phyloP scores from a whole-genome alignment of 37 sponge, comb jelly and placozoan species.

The Amphimedon queenslandica region DNA sequence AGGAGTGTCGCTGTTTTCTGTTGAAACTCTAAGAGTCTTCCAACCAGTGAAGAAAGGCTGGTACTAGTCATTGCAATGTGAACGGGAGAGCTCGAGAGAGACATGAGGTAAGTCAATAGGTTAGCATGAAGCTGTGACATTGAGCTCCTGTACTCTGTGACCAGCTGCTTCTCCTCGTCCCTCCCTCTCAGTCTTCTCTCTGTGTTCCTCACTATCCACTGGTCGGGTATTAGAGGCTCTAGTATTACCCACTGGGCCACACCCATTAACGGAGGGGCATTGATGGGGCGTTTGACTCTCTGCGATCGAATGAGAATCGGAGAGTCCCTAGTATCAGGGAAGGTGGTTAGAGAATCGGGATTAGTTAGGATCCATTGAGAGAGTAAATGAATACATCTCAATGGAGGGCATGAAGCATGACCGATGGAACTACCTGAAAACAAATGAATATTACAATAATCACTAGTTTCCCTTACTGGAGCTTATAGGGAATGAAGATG shows the following conservation, averaged over 20 bases:
- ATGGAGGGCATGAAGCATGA: conserved; percentile 14
- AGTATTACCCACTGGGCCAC: conserved; percentile 57
- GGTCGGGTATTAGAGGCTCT: conserved; percentile 21
- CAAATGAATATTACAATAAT: too few species aligned
- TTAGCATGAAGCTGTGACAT: conserved; percentile 40
- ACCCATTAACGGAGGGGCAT: conserved; percentile 33
- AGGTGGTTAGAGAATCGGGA: conserved; percentile 4
- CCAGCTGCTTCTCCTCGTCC: not conserved
- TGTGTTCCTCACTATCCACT: not conserved
- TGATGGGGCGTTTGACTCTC: not conserved
- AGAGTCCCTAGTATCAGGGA: not conserved
- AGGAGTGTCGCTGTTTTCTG: not conserved
- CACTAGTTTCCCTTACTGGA: too few species aligned
- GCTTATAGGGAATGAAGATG: too few species aligned
- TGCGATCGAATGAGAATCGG: not conserved
- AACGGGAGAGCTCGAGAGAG: conserved; percentile 1
- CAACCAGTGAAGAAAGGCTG: not conserved
- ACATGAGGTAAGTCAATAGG: conserved; percentile 26
- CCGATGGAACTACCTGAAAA: too few species aligned
- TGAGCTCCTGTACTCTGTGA: not conserved
- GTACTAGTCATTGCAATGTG: not conserved
- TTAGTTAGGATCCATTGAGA: conserved; percentile 43
- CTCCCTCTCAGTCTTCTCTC: not conserved
- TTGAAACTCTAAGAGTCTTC: not conserved
- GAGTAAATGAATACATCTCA: conserved; percentile 31